These are phyloP conservation scores for Caradrina clavipalpis DNA, from an alignment of 2,888 invertebrate genomes.

Conservation along the genomic window DNA sequence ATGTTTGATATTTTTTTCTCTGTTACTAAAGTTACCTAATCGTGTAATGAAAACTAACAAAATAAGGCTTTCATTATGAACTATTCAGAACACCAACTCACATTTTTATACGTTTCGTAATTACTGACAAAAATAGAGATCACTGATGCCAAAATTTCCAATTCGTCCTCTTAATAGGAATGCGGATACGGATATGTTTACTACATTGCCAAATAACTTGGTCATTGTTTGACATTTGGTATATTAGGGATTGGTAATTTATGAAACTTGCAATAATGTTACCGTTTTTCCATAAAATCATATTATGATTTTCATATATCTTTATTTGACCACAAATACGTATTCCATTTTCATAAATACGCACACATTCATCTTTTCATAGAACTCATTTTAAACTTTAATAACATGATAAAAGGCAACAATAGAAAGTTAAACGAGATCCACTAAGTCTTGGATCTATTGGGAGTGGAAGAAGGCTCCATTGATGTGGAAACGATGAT, in stretches of 20 bases:
- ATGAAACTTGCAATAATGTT: not conserved
- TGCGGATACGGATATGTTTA: constrained; percentile 4
- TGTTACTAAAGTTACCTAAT: no score
- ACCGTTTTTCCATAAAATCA: no score
- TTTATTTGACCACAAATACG: not conserved
- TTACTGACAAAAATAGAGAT: no score
- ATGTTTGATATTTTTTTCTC: no score
- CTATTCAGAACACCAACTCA: no score
- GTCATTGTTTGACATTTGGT: not conserved
- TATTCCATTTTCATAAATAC: not conserved
- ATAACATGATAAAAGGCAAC: constrained; percentile 34
- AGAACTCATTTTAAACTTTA: constrained; percentile 38
- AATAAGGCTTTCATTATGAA: no score
- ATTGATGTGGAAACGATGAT: constrained; percentile 66
- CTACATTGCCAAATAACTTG: not conserved
- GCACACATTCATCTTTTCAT: constrained; percentile 1
- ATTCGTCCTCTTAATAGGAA: no score
- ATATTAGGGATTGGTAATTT: not conserved
- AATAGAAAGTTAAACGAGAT: constrained; percentile 55
- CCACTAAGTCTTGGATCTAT: constrained; percentile 47
- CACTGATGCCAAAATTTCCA: no score
- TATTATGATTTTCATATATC: not conserved
- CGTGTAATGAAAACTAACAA: no score
- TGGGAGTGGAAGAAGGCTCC: constrained; percentile 47
- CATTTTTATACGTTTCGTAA: no score